A percentile compares a stretch with the other conserved stretches of the same genome.
Evolutionary conservation across 2,113 vertebrate genomes (phyloP).

Genomic region (Ophiodon elongatus): DNA sequence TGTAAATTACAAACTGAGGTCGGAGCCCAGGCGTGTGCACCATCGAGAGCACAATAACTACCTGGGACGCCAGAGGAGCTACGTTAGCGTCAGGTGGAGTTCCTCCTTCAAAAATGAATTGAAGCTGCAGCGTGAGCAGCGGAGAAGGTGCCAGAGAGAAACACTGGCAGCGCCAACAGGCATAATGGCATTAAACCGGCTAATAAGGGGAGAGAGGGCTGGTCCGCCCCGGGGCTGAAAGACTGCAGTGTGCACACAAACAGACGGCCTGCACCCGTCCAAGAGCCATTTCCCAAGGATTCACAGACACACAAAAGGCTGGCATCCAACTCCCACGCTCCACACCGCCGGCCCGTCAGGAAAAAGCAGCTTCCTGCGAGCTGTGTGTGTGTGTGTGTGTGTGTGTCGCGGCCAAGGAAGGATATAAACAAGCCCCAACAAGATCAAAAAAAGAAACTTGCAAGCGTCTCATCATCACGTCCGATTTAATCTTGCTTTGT

Average conservation of each 20-base stretch:
- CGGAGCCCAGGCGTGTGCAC: neutral
- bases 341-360: constrained; percentile 42
- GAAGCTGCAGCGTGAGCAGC: constrained; percentile 65
- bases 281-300: constrained; percentile 67
- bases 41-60: constrained; percentile 8
- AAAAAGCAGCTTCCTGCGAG: constrained; percentile 58
- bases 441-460: constrained; percentile 34
- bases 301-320: constrained; percentile 67
- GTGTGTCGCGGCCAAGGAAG: neutral
- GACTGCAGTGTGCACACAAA: constrained; percentile 74
- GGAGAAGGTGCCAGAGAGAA: constrained; percentile 58
- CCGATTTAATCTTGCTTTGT: constrained; percentile 5
- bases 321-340: constrained; percentile 71
- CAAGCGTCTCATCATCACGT: constrained; percentile 33
- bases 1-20: neutral
- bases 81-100: constrained; percentile 17
- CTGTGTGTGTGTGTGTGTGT: constrained; percentile 25
- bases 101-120: constrained; percentile 34
- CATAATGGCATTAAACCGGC: constrained; percentile 72
- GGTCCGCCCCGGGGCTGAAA: constrained; percentile 61
- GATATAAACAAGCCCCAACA: constrained; percentile 38
- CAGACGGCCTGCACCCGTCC: constrained; percentile 59
- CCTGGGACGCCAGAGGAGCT: constrained; percentile 5
- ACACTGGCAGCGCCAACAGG: constrained; percentile 62
- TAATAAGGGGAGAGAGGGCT: constrained; percentile 67